A percentile compares a stretch with the other conserved stretches of the same genome.
These are phyloP conservation scores for Exocentrus adspersus DNA, from an alignment of 2,888 invertebrate species.

Conservation along the genomic window DNA sequence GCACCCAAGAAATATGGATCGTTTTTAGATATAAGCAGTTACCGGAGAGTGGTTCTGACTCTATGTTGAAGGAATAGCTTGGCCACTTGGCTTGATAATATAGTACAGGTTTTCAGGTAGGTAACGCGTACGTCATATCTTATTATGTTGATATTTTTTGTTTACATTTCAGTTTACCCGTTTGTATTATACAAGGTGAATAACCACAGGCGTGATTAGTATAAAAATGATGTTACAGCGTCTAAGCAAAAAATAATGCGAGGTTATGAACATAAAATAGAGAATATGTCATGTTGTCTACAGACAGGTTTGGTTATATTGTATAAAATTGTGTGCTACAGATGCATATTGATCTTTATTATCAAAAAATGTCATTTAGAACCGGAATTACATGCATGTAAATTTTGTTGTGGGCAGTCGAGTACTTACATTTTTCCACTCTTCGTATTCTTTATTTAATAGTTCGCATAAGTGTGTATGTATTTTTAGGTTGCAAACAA, in stretches of 20 bases:
- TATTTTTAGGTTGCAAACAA: too few relatives aligned
- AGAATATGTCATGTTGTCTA: too few relatives aligned
- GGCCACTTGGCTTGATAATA: conserved; percentile 19
- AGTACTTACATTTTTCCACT: too few relatives aligned
- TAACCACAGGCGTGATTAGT: conserved; percentile 20
- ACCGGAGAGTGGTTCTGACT: conserved; percentile 7
- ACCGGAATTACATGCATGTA: too few relatives aligned
- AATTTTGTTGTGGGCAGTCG: too few relatives aligned
- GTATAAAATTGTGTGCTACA: too few relatives aligned
- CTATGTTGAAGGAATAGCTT: conserved; percentile 8
- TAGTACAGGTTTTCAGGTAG: conserved; percentile 14
- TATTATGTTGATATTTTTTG: conserved; percentile 24
- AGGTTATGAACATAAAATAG: too few relatives aligned
- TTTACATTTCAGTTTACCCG: conserved; percentile 24
- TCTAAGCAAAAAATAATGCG: not conserved
- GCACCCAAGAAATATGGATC: conserved; percentile 7
- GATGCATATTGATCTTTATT: too few relatives aligned
- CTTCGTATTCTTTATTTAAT: too few relatives aligned
- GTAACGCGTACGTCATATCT: conserved; percentile 17
- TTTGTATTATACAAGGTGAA: conserved; percentile 26
- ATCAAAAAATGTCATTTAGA: too few relatives aligned
- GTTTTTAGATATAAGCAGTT: conserved; percentile 14
- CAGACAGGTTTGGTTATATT: too few relatives aligned
- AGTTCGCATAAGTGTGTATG: too few relatives aligned
- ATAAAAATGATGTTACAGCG: conserved; percentile 9